phyloP scores from a whole-genome alignment of 2,113 vertebrate genomes.

The Pyrgilauda ruficollis region DNA sequence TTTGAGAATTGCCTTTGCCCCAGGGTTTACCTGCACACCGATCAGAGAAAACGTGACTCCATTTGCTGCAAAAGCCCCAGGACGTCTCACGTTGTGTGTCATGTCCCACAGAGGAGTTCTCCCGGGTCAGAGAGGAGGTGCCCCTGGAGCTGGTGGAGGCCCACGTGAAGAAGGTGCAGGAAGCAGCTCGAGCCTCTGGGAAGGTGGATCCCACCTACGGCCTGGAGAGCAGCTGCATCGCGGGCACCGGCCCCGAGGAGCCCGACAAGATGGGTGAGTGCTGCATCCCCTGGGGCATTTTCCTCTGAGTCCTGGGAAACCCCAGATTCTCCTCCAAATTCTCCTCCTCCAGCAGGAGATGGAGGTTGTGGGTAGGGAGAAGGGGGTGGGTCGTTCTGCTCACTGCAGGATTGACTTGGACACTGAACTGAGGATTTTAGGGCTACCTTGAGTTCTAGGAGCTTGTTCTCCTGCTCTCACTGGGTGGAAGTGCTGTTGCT shows the following conservation, averaged over 20 bases:
- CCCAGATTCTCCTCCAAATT: fast-evolving
- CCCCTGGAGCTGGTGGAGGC: conserved; percentile 93
- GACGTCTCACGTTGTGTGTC: fast-evolving
- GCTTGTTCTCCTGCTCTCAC: not conserved
- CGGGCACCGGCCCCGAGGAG: conserved; percentile 88
- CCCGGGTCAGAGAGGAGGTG: conserved; percentile 93
- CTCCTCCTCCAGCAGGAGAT: fast-evolving
- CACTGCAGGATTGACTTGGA: not conserved
- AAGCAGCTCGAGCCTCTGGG: conserved; percentile 87
- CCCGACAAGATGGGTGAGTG: conserved; percentile 86
- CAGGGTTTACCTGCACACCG: fast-evolving
- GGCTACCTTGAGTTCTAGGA: too few species aligned
- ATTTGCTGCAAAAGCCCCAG: not conserved
- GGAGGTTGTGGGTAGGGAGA: not conserved
- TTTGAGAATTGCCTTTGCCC: not conserved
- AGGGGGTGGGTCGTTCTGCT: fast-evolving
- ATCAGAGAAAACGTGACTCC: fast-evolving
- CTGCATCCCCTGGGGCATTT: fast-evolving
- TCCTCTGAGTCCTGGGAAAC: fast-evolving
- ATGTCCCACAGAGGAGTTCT: conserved; percentile 87
- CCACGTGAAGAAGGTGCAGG: conserved; percentile 96
- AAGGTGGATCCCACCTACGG: conserved; percentile 91
- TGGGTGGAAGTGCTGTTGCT: fast-evolving
- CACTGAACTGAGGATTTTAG: not conserved
- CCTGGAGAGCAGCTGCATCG: conserved; percentile 94